These are phyloP conservation scores for Dermatophagoides farinae DNA, from an alignment of 1,140 invertebrate genomes.

Conservation along the genomic window DNA sequence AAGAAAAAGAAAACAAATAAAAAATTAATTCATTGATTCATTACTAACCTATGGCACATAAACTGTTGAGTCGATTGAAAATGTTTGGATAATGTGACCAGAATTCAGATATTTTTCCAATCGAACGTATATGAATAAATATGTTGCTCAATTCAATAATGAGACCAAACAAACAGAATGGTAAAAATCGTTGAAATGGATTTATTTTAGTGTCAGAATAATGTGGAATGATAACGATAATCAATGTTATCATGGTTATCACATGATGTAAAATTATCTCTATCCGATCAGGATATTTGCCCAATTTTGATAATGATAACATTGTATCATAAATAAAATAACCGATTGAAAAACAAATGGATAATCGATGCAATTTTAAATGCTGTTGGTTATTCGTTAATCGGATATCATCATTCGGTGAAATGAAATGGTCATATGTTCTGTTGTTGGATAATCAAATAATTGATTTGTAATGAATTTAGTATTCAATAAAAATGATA, in stretches of 20 bases:
- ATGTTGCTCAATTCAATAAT: slow-evolving; percentile 2
- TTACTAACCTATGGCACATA: background rate
- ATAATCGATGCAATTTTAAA: background rate
- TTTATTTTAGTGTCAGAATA: background rate
- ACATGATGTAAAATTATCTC: slow-evolving; percentile 10
- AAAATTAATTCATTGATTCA: background rate
- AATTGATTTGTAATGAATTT: background rate
- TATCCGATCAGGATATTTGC: background rate
- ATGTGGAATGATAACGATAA: background rate
- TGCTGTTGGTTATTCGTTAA: background rate
- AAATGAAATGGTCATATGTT: background rate
- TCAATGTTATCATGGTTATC: background rate
- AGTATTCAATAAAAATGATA: background rate
- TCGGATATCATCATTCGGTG: background rate
- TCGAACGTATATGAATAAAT: slow-evolving; percentile 5
- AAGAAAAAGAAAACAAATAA: background rate
- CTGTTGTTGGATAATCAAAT: background rate
- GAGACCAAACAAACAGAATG: background rate
- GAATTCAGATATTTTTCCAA: background rate
- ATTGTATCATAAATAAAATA: slow-evolving; percentile 8
- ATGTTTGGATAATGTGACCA: background rate
- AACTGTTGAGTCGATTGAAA: background rate
- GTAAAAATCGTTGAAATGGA: background rate
- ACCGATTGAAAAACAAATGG: slow-evolving; percentile 5
- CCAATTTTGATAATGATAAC: background rate